A percentile compares a stretch with the other conserved stretches of the same genome.
phyloP scores from a whole-genome alignment of 2,888 invertebrate genomes.

The Nycteola revayana region DNA sequence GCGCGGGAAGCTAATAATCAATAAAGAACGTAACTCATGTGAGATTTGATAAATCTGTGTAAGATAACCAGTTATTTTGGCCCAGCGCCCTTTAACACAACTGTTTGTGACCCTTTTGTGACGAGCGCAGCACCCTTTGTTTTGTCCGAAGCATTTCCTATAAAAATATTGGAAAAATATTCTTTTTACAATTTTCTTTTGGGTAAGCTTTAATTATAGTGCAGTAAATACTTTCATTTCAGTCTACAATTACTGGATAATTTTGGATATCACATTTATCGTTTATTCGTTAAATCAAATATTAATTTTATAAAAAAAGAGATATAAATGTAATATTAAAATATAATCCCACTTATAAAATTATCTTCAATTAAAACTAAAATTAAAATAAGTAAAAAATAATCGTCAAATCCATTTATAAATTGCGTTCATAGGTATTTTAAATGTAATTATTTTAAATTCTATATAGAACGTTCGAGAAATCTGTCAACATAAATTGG shows the following conservation, averaged over 20 bases:
- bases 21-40: conserved; percentile 61
- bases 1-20: no score
- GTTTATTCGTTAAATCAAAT: no score
- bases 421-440: no score
- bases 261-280: conserved; percentile 12
- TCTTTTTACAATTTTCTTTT: conserved; percentile 49
- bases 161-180: conserved; percentile 60
- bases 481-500: no score
- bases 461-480: no score
- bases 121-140: conserved; percentile 49
- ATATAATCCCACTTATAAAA: no score
- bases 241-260: conserved; percentile 4
- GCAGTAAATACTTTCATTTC: conserved; percentile 40
- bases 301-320: no score
- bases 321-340: no score
- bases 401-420: no score
- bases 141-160: conserved; percentile 52
- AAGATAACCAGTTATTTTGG: conserved; percentile 60
- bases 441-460: no score
- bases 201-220: conserved; percentile 40
- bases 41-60: conserved; percentile 56
- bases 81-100: conserved; percentile 48
- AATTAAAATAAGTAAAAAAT: no score
- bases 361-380: no score
- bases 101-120: conserved; percentile 58